Evolutionary conservation across 2,888 invertebrate species (phyloP), one percentile per base, ranked within the genome.

Genomic region (Ophonus ardosiacus): DNA sequence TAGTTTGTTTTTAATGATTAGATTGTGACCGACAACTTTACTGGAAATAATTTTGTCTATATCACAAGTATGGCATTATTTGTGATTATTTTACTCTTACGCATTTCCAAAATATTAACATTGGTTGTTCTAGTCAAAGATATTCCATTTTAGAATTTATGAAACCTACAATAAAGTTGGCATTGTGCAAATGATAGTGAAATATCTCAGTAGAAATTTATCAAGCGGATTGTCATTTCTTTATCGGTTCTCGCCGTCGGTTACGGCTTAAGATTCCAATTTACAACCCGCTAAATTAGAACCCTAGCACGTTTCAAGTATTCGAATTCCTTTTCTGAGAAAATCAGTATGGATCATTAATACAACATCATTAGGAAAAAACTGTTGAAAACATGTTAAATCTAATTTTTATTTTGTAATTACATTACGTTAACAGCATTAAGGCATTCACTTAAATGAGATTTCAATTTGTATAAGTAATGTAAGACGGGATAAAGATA

Each of bases 281-380:
- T 43, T 74, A 43, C 43, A 74, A 43, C 71, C 43, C 71, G 40
- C 71, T 43, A 43, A 74, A 74, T 74, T 43, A 74, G 71, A 21
- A 43, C 43, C 71, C 4, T 74, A 10, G 43, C 43, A 43, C 43
- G 71, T 43, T 74, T 74, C 71, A 74, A 74, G 43, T 74, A 74
- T 74, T 43, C 71, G 43, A 10, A 18, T 18, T 43, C 6, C 63
- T 13, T 31, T 31, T 3, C 15, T 7, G 43, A 43, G 71, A 43
- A 74, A 74, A 40, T 74, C 71, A 74, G 43, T 74, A 74, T 74
- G 0, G 51, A 17, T 74, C 71, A 74, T 74, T 74, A 68, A 68
- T 38, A 68, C 68, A 68, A 68, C 68, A 38, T 68, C 68, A 38
- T 68, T 68, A 38, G 38, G 38, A 15, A 68, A 68, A 68, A 68